Conservation (phyloP, 1,140 invertebrate genomes). For the Drosophila nikananu region DNA sequence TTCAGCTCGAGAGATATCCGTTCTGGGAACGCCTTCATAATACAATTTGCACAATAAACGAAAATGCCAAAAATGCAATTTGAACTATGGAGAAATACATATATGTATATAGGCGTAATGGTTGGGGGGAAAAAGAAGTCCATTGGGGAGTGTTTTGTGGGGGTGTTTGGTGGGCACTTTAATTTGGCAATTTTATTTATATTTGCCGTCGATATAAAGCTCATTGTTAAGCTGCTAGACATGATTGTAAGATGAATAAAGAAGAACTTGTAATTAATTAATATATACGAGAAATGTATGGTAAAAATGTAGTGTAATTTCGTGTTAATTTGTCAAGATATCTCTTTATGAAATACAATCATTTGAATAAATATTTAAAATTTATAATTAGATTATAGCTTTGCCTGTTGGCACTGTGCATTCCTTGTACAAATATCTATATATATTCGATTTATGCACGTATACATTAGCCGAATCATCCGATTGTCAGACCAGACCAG, state of each 20-base stretch:
- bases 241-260: not conserved
- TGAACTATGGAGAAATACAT: constrained; percentile 18
- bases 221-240: constrained; percentile 6
- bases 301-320: not conserved
- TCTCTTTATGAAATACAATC: not conserved
- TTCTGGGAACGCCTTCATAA: constrained; percentile 18
- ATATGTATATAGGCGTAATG: not conserved
- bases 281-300: not conserved
- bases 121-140: not conserved
- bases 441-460: constrained; percentile 60
- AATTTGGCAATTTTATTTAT: constrained; percentile 59
- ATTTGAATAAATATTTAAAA: not conserved
- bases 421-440: constrained; percentile 16
- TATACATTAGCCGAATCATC: constrained; percentile 43
- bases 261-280: not conserved
- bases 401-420: constrained; percentile 4
- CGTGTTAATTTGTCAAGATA: not conserved
- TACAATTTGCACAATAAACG: constrained; percentile 46
- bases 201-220: constrained; percentile 22
- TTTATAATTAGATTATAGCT: not conserved
- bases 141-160: constrained; percentile 3
- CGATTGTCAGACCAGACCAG: constrained; percentile 28
- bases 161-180: constrained; percentile 31
- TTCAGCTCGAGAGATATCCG: not conserved
- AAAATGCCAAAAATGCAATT: constrained; percentile 48